Base-by-base conservation (phyloP, 1,140 invertebrate genomes). In the Zaprionus tsacasi region DNA sequence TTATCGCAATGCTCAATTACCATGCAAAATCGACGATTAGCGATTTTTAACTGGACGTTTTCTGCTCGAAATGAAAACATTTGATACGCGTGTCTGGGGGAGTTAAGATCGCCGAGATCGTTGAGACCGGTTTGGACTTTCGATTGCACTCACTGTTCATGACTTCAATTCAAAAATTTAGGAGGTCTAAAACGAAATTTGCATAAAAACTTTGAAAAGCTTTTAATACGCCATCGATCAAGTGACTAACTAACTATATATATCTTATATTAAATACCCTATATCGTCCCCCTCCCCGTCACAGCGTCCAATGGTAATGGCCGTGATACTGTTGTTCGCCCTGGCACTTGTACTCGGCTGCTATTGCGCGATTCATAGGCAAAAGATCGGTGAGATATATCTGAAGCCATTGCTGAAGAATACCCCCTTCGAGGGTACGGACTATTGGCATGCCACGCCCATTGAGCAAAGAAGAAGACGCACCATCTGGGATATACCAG, bases 401-500 rank as follows among this genome's bases (percentile, higher is more conserved):
- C 55, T 92, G 11, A 82, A 90, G 45, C 81, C 91, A 6, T 50
- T 92, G 56, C 73, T 92, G 8, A 91, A 80, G 71, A 80, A 78
- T 25, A 76, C 77, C 3, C 77, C 71, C 7, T 60, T 85, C 33
- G 82, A 85, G 60, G 90, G 21, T 21, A 2, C 90, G 15, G 40
- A 45, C 40, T 91, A 69, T 45, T 91, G 91, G 54, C 85, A 91
- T 88, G 90, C 90, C 10, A 77, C 72, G 13, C 78, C 83, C 10
- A 81, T 91, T 11, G 78, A 78, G 33, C 59, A 67, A n/a, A 54
- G 38, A 6, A 72, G 55, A 36, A 64, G 77, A 4, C 76, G 71
- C 5, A 76, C 54, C 63, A 90, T 93, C 15, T 92, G 82, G 86
- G 82, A 93, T 11, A 94, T 98, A 13, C 97, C 97, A 0, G 97